Percentiles rank a stretch among this genome's conserved stretches.
Evolutionary conservation across 2,797 vertebrate genomes (phyloP).

Genomic region (Phaenicophaeus curvirostris): DNA sequence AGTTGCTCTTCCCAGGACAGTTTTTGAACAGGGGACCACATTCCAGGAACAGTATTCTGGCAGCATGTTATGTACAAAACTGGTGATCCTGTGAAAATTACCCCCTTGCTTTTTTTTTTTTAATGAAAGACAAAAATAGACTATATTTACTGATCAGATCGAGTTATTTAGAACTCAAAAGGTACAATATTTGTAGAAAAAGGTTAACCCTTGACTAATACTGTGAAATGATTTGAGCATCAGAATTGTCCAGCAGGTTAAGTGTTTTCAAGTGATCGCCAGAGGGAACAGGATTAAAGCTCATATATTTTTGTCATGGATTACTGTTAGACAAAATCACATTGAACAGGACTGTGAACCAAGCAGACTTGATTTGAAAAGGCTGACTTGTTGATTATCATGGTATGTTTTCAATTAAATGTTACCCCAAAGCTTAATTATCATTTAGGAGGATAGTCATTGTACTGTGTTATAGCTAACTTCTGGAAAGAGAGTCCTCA

Average conservation of each 20-base stretch:
- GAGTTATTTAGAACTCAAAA: neutral
- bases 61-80: accelerated
- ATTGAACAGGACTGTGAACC: neutral
- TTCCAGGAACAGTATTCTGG: neutral
- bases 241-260: neutral
- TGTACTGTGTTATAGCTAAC: slow-evolving; percentile 41
- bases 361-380: slow-evolving; percentile 26
- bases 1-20: neutral
- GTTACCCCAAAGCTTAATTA: slow-evolving; percentile 59
- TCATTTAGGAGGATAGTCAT: slow-evolving; percentile 50
- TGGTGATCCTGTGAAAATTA: neutral
- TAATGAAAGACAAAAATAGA: neutral
- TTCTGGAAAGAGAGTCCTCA: neutral
- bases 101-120: too few relatives aligned
- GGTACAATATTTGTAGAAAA: neutral
- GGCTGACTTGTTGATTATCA: slow-evolving; percentile 58
- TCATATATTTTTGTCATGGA: slow-evolving; percentile 39
- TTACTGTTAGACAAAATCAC: slow-evolving; percentile 49
- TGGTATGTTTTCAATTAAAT: slow-evolving; percentile 58
- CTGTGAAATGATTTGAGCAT: neutral
- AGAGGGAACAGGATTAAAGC: slow-evolving; percentile 20
- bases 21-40: accelerated
- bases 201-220: neutral
- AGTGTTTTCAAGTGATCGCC: neutral
- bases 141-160: neutral